Percentiles rank a stretch among this genome's conserved stretches.
These are phyloP conservation scores for Peromyscus eremicus DNA, from an alignment of 2,797 vertebrate species.

Conservation along the genomic window DNA sequence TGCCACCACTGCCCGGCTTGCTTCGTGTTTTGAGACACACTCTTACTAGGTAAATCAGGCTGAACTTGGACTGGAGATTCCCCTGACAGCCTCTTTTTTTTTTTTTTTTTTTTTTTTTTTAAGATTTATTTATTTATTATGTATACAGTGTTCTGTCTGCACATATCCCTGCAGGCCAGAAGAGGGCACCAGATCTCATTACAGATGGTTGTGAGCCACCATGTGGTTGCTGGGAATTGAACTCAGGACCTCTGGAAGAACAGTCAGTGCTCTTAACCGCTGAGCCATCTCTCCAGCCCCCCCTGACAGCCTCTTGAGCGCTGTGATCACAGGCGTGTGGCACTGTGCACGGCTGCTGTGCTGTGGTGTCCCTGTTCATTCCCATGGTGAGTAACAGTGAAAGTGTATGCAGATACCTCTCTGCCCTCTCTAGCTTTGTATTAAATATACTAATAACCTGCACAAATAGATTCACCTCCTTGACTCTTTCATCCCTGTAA, in stretches of 20 bases:
- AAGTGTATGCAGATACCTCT: neutral
- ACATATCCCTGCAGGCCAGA: too few relatives aligned
- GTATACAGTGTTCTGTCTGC: too few relatives aligned
- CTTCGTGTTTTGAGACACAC: neutral
- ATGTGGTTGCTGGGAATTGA: too few relatives aligned
- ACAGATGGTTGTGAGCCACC: too few relatives aligned
- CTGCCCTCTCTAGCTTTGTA: neutral
- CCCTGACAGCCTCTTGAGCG: neutral
- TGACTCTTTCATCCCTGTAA: neutral
- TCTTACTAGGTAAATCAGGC: neutral
- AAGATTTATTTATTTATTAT: too few relatives aligned
- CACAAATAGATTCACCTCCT: neutral
- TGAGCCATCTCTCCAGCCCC: too few relatives aligned
- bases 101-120: too few relatives aligned
- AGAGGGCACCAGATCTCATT: too few relatives aligned
- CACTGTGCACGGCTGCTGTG: too few relatives aligned
- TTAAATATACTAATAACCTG: neutral
- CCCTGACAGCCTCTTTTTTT: neutral
- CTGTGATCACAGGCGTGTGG: neutral
- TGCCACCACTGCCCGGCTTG: neutral
- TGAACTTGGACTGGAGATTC: neutral
- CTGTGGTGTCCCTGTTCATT: neutral
- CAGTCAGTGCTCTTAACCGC: too few relatives aligned
- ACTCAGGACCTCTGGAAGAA: too few relatives aligned
- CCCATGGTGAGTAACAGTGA: neutral